Base-by-base conservation (phyloP, 37 sponge, comb jelly and placozoan genomes). In the Bolinopsis microptera region DNA sequence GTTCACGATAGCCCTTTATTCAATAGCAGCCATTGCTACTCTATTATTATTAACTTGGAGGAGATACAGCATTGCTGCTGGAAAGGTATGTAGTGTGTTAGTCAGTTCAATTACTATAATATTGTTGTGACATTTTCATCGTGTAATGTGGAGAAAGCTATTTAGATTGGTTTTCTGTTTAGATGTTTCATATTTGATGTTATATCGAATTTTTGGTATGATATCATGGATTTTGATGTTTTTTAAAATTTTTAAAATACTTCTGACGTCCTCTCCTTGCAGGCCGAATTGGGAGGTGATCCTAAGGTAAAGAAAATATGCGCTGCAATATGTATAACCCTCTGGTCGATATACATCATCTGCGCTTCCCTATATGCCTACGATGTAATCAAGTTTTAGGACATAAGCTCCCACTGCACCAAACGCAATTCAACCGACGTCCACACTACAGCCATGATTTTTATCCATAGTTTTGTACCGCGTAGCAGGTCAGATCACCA, bases 261-360 rank as follows among this genome's bases (percentile, higher is more conserved):
- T n/a, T n/a, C n/a, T n/a, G n/a, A n/a, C n/a, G n/a, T n/a, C n/a
- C n/a, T n/a, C n/a, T n/a, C n/a, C 18, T 72, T 93, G 38, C 93
- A 93, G 37, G 95, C 92, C 61, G 95, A 95, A 76, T 69, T 95
- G 38, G 95, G 95, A 93, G 95, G 95, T 1, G 69, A 76, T 24
- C 23, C 28, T 26, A 77, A n/a, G 0, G 30, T 68, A 23, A 83
- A 93, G 22, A 39, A 74, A 26, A 69, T 93, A 5, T 69, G 93
- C 25, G 90, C 92, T 31, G 3, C 33, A 35, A 2, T 93, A 32
- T 92, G 95, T 25, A 72, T 95, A 1, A 40, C 72, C 39, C 93
- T 95, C 31, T 95, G 95, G 95, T 23, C 93, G 23, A 35, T 94
- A 72, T 95, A 95, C 93, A 68, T 95, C 0, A 28, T 94, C 39